Evolutionary conservation across 2,113 vertebrate species (phyloP).

Genomic region (Sardina pilchardus): DNA sequence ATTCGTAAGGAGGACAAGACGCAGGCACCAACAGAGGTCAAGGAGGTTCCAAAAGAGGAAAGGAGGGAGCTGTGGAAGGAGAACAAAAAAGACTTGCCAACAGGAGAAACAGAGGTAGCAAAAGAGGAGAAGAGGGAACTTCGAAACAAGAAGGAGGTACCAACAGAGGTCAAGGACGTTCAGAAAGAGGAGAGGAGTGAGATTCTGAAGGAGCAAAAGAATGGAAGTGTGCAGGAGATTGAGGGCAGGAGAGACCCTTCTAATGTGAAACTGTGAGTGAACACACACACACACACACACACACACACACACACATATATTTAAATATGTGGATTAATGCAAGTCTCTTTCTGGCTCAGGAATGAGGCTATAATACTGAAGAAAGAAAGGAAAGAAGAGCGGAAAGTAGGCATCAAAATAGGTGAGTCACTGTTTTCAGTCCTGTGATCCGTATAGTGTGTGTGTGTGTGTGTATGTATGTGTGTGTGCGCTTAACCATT

Average conservation of each 20-base stretch:
- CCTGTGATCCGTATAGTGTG: neutral
- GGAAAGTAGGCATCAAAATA: constrained; percentile 5
- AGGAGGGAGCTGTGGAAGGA: too few relatives aligned
- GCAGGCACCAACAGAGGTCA: neutral
- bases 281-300: neutral
- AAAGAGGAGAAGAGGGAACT: neutral
- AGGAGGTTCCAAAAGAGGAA: neutral
- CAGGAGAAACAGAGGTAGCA: neutral
- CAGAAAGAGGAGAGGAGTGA: neutral
- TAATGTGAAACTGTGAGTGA: neutral
- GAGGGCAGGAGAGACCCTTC: neutral
- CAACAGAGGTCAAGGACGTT: neutral
- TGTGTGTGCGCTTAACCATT: constrained; percentile 28
- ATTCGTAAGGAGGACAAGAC: neutral
- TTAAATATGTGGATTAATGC: neutral
- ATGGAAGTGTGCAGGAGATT: too few relatives aligned
- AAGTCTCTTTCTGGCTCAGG: neutral
- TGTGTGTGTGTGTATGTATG: constrained; percentile 25
- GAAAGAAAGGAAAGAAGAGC: neutral
- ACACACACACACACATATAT: neutral
- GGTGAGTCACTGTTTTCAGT: neutral
- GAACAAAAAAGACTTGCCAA: too few relatives aligned
- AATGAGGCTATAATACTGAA: neutral
- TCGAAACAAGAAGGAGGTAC: neutral
- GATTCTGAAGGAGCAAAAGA: too few relatives aligned